Conservation (phyloP, 2,797 vertebrate species). For the Sphenodon punctatus region DNA sequence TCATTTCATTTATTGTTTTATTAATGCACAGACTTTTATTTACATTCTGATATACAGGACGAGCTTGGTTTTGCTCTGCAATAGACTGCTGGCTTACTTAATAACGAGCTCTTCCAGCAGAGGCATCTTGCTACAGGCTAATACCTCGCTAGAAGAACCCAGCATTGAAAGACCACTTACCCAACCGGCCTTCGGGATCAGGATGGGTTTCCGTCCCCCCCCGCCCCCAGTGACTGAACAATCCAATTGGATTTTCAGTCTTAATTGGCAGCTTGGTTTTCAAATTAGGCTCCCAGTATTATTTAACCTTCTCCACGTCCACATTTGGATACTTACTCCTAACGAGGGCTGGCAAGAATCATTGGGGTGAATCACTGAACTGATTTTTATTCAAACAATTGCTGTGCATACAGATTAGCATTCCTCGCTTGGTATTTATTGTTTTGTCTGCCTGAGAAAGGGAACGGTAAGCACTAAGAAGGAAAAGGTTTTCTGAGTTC, state of each 20-base stretch:
- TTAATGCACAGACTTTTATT: slow-evolving; percentile 67
- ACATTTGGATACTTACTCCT: slow-evolving; percentile 23
- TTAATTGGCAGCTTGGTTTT: slow-evolving; percentile 36
- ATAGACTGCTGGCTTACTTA: slow-evolving; percentile 41
- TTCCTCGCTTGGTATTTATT: slow-evolving; percentile 48
- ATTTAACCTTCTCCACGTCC: slow-evolving; percentile 48
- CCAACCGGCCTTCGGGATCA: not conserved
- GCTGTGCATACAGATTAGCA: slow-evolving; percentile 62
- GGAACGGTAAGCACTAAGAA: slow-evolving; percentile 9
- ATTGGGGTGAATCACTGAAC: slow-evolving; percentile 53
- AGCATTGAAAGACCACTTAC: too few species aligned
- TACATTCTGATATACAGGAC: slow-evolving; percentile 44
- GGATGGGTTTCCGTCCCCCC: slow-evolving; percentile 17
- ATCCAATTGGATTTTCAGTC: slow-evolving; percentile 28
- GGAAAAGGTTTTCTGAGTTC: slow-evolving; percentile 17
- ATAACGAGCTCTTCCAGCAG: slow-evolving; percentile 36
- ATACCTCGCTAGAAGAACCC: too few species aligned
- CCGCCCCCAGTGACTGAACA: not conserved
- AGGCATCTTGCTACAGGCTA: not conserved
- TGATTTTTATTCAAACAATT: slow-evolving; percentile 62
- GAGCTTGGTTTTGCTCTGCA: slow-evolving; percentile 40
- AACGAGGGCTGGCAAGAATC: slow-evolving; percentile 61
- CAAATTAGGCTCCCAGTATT: slow-evolving; percentile 26
- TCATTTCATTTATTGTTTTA: slow-evolving; percentile 75
- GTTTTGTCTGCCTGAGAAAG: slow-evolving; percentile 37